Evolutionary conservation across 2,797 vertebrate species (phyloP).

Genomic region (Alectoris magna): DNA sequence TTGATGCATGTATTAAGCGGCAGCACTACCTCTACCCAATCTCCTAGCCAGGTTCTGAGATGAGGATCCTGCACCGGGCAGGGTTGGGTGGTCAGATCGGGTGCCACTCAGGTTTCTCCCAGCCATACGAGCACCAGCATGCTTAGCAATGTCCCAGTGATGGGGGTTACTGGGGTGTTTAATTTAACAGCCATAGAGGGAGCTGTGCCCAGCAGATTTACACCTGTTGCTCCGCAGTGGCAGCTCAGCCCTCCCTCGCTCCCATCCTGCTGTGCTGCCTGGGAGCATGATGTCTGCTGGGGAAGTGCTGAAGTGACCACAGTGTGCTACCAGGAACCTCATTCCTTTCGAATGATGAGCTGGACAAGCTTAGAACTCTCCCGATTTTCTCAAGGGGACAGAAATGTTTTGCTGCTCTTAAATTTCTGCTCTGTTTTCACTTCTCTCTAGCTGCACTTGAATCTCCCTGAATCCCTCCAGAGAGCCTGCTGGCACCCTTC

Average conservation of each 20-base stretch:
- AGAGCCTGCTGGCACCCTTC: not conserved
- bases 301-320: not conserved
- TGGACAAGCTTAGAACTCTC: not conserved
- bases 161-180: not conserved
- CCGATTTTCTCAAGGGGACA: not conserved
- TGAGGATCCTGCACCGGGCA: not conserved
- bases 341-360: constrained; percentile 50
- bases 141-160: constrained; percentile 26
- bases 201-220: constrained; percentile 57
- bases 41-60: rapidly evolving
- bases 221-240: constrained; percentile 31
- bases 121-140: not conserved
- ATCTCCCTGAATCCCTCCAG: not conserved
- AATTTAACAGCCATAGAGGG: constrained; percentile 31
- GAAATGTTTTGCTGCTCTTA: constrained; percentile 4
- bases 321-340: not conserved
- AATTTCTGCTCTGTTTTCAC: constrained; percentile 15
- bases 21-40: not conserved
- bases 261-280: not conserved
- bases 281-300: rapidly evolving
- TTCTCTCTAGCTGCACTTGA: not conserved
- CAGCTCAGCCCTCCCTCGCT: not conserved
- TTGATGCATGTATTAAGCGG: rapidly evolving
- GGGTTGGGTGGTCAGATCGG: not conserved
- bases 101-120: not conserved